These are phyloP conservation scores for Temnothorax ravouxi DNA, from an alignment of 2,888 invertebrate genomes.

Conservation along the genomic window DNA sequence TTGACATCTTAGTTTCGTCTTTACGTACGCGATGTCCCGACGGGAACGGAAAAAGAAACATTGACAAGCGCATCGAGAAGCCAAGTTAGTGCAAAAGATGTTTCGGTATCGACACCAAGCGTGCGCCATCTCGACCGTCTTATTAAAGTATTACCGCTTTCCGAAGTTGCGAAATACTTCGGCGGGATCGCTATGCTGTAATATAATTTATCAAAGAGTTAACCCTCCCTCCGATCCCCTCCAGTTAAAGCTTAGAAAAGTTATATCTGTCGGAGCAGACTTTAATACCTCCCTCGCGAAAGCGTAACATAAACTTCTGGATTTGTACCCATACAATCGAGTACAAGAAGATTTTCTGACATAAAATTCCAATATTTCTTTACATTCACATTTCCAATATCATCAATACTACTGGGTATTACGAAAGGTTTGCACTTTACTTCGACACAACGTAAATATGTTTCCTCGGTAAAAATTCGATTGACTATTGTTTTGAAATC, in stretches of 20 bases:
- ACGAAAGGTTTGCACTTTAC: constrained; percentile 4
- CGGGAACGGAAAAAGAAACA: constrained; percentile 21
- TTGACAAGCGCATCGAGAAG: constrained; percentile 23
- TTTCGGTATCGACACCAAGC: constrained; percentile 27
- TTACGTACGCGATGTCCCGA: constrained; percentile 32
- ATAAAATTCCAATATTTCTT: constrained; percentile 27
- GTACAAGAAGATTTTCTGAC: constrained; percentile 17
- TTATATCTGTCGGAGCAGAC: constrained; percentile 43
- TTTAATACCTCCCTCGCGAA: constrained; percentile 41
- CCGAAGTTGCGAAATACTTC: constrained; percentile 51
- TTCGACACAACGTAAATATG: not conserved
- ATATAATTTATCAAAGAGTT: constrained; percentile 53
- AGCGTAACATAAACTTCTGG: constrained; percentile 42
- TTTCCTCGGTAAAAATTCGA: constrained; percentile 25
- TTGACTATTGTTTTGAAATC: constrained; percentile 9
- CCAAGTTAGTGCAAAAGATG: constrained; percentile 33
- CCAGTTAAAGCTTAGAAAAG: constrained; percentile 46
- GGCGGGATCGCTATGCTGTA: constrained; percentile 27
- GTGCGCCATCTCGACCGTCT: constrained; percentile 43
- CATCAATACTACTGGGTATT: constrained; percentile 19
- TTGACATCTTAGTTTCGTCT: constrained; percentile 43
- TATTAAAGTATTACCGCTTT: constrained; percentile 47
- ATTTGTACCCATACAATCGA: constrained; percentile 42
- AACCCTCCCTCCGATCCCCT: not conserved
- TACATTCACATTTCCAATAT: constrained; percentile 35